phyloP scores from a whole-genome alignment of 2,888 invertebrate genomes.

The Clivina fossor region DNA sequence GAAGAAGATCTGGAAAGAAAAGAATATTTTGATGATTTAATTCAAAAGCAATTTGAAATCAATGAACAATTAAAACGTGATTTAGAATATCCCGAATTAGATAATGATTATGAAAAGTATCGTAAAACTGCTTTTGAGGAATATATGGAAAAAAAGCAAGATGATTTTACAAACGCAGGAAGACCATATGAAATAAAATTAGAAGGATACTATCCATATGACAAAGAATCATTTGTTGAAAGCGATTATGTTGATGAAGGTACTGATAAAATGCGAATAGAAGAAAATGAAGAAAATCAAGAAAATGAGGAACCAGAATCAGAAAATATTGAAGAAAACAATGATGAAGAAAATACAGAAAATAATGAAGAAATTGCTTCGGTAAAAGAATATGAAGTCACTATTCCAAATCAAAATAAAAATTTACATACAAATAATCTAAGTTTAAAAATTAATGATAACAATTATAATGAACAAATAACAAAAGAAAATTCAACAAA shows the following conservation, averaged over 20 bases:
- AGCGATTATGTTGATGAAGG: slow-evolving; percentile 42
- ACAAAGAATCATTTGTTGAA: slow-evolving; percentile 45
- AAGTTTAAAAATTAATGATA: neutral
- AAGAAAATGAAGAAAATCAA: slow-evolving; percentile 39
- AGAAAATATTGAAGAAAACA: slow-evolving; percentile 18
- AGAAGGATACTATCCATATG: slow-evolving; percentile 8
- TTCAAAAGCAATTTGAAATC: slow-evolving; percentile 7
- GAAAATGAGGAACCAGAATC: slow-evolving; percentile 53
- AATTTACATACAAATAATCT: neutral
- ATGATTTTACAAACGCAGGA: neutral
- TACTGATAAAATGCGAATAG: neutral
- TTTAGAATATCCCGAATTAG: slow-evolving; percentile 22
- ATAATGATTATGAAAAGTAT: slow-evolving; percentile 26
- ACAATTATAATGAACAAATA: neutral
- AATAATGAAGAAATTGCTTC: neutral
- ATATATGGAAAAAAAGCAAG: slow-evolving; percentile 6
- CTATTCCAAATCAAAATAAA: slow-evolving; percentile 4
- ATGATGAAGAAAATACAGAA: slow-evolving; percentile 25
- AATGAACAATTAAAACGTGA: slow-evolving; percentile 9
- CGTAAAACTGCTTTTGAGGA: slow-evolving; percentile 5
- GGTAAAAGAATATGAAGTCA: slow-evolving; percentile 22
- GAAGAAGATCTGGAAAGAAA: slow-evolving; percentile 42
- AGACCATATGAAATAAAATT: slow-evolving; percentile 19
- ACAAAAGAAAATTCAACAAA: slow-evolving; percentile 15
- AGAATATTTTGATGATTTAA: slow-evolving; percentile 21